Percentiles rank a stretch among this genome's conserved stretches.
phyloP scores from a whole-genome alignment of 2,113 vertebrate genomes.

The Odontophorus gujanensis region DNA sequence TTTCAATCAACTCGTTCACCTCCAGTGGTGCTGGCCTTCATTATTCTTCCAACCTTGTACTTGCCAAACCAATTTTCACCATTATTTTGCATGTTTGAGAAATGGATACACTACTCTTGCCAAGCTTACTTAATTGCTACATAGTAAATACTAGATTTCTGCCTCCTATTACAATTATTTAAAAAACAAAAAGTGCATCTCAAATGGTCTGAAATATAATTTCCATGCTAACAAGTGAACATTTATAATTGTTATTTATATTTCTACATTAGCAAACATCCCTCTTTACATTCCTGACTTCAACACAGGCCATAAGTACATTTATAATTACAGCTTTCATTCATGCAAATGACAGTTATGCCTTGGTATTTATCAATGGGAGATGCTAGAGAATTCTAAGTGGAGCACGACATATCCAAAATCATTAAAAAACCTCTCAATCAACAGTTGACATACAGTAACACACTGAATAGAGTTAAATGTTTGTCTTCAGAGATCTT shows the following conservation, averaged over 20 bases:
- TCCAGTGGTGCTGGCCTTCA: not conserved
- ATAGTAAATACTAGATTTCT: not conserved
- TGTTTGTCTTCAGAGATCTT: not conserved
- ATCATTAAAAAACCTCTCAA: slow-evolving; percentile 32
- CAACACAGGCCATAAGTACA: slow-evolving; percentile 2
- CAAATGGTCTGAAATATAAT: not conserved
- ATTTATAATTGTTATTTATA: slow-evolving; percentile 11
- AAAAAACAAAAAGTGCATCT: not conserved
- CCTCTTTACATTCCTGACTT: slow-evolving; percentile 22
- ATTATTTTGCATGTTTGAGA: not conserved
- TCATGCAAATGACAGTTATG: slow-evolving; percentile 50
- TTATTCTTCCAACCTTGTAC: not conserved
- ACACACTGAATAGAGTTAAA: not conserved
- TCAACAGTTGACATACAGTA: slow-evolving; percentile 31
- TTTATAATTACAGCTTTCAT: slow-evolving; percentile 59
- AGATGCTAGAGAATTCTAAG: slow-evolving; percentile 20
- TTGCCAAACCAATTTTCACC: not conserved
- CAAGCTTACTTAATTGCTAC: not conserved
- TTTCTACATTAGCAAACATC: slow-evolving; percentile 12
- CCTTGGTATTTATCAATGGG: slow-evolving; percentile 50
- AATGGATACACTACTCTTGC: not conserved
- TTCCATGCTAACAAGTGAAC: not conserved
- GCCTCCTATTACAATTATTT: not conserved
- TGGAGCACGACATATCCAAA: slow-evolving; percentile 34
- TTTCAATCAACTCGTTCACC: not conserved